phyloP scores from a whole-genome alignment of 2,113 vertebrate species.

The Symphodus melops region DNA sequence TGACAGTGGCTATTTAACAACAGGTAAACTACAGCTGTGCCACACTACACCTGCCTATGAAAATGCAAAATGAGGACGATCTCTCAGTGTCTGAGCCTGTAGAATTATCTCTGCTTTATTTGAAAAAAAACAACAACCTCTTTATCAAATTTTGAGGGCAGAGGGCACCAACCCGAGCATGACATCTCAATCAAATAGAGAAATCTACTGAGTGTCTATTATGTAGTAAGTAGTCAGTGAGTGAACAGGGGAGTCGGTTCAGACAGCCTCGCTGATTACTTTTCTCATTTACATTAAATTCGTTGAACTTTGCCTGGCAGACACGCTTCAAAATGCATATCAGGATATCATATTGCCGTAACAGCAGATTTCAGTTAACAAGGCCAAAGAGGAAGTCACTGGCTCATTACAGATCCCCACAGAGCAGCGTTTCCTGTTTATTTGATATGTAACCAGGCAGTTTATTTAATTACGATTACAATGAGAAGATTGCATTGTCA shows the following conservation, averaged over 20 bases:
- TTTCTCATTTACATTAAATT: background rate
- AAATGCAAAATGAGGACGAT: background rate
- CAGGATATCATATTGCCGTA: constrained; percentile 10
- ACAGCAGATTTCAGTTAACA: constrained; percentile 42
- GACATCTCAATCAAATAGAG: background rate
- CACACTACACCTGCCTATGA: background rate
- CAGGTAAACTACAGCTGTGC: background rate
- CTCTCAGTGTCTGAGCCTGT: background rate
- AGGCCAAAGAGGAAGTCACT: constrained; percentile 26
- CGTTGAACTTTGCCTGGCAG: background rate
- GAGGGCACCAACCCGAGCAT: background rate
- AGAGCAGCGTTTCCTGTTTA: constrained; percentile 25
- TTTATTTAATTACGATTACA: constrained; percentile 41
- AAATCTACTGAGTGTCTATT: background rate
- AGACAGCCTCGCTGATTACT: background rate
- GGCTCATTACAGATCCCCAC: constrained; percentile 35
- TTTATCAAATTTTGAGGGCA: background rate
- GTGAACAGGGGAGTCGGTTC: background rate
- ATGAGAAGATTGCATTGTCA: background rate
- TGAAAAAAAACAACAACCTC: background rate
- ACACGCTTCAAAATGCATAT: constrained; percentile 13
- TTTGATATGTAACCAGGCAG: constrained; percentile 30
- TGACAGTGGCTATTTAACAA: no score
- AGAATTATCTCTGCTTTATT: background rate
- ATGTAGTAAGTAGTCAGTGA: background rate